Base-by-base conservation (phyloP, 2,797 vertebrate species). In the Sphenodon punctatus region DNA sequence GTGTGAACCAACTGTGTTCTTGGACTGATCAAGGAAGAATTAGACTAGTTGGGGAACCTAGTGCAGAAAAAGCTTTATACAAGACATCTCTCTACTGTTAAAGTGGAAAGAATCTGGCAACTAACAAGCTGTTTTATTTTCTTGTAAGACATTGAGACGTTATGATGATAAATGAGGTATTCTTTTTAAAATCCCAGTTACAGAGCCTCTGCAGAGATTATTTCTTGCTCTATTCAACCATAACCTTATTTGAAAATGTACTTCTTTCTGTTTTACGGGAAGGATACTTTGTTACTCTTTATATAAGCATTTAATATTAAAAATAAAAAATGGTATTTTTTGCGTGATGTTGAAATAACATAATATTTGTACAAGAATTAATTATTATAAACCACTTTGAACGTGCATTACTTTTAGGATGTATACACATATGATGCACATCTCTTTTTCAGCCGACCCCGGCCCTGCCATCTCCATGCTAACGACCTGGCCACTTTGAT, bases 191-290 rank as follows among this genome's bases (percentile, higher is more conserved):
- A 85, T 80, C 73, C 65, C 55, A 80, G 64, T 71, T 71, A 71
- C 85, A 76, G 59, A 74, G 69, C 59, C 83, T 87, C 88, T 75
- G 82, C 80, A 85, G 80, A 83, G 59, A 73, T 82, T 85, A 60
- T 82, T 30, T 64, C 55, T 84, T 73, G 58, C 63, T 78, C 83
- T 63, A 72, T 85, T 88, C 2, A 20, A 72, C 72, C 82, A 89
- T 86, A 91, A 88, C 86, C 85, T 90, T 94, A 92, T 91, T 90
- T 92, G 91, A 93, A 49, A 88, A 94, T 90, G 88, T 88, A 87
- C 80, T 61, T 61, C 30, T 87, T 84, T 63, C 64, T 67, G 79
- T 63, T 90, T 49, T 73, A 75, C 45, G 65, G 45, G 74, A 22
- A 30, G 59, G 71, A 16, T 51, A 51, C 39, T 45, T 72, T 61